Percentiles rank a stretch among this genome's conserved stretches.
These are phyloP conservation scores for human (Homo sapiens) DNA, from an alignment of 2,113 vertebrate species.

Conservation along the genomic window GRCh38 chr14:29128001-29128500, in stretches of 20 bases:
- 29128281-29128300: not conserved
- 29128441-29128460: not conserved
- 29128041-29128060: not conserved
- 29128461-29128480: not conserved
- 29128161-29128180: not conserved
- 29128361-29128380: not conserved
- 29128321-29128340: not conserved
- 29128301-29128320: not conserved
- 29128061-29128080: not conserved
- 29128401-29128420: not conserved
- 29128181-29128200: slow-evolving; percentile 6
- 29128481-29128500: not conserved
- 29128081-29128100: not conserved
- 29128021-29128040: not conserved
- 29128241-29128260: not conserved
- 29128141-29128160: slow-evolving; percentile 4
- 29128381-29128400: not conserved
- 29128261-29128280: not conserved
- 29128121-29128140: not conserved
- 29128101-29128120: not conserved
- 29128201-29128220: not conserved
- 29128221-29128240: not conserved
- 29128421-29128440: not conserved
- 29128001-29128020: not conserved
- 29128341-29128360: not conserved